Evolutionary conservation across 1,140 invertebrate species (phyloP), one percentile per base, ranked within the genome.

Genomic region (Pseudomyrmex cubaensis): DNA sequence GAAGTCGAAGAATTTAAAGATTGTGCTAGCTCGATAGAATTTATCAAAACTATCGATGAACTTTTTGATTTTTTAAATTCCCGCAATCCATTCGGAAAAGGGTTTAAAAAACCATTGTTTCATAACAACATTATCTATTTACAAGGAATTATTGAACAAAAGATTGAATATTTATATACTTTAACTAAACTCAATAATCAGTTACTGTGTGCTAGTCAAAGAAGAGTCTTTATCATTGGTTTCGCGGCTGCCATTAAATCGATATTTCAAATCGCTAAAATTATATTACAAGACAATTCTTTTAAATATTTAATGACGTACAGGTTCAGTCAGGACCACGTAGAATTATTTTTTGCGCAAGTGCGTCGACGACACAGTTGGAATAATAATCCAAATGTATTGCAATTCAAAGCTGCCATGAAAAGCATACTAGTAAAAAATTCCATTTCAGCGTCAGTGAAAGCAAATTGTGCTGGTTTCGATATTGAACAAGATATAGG

Each of bases 341-440:
- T 85, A 52, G 84, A 85, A 75, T 17, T 77, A 10, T 83, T 85
- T 44, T 85, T 85, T 76, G 35, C 52, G 20, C 67, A 67, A 76
- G 72, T 85, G 10, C 54, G 83, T 62, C 7, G 15, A 13, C 17
- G 59, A 70, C 17, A 56, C 59, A 59, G 80, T 15, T 75, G 35
- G n/a, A 83, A 75, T 64, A 83, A 69, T 46, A 85, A 85, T 83
- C 78, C 70, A 12, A 83, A 83, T 62, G 59, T 76, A 1, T 13
- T 73, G 10, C 73, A 86, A 78, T 86, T 86, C 20, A 56, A 46
- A 54, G 44, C n/a, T 25, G 72, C 78, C 9, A 62, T 85, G 67
- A 85, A 76, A 54, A 62, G 59, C 57, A 44, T 85, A n/a, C 22
- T 85, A 17, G 57, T 76, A 20, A 77, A 84, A 61, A 78, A 78